These are phyloP conservation scores for Nesidiocoris tenuis DNA, from an alignment of 2,888 invertebrate species.

Conservation along the genomic window DNA sequence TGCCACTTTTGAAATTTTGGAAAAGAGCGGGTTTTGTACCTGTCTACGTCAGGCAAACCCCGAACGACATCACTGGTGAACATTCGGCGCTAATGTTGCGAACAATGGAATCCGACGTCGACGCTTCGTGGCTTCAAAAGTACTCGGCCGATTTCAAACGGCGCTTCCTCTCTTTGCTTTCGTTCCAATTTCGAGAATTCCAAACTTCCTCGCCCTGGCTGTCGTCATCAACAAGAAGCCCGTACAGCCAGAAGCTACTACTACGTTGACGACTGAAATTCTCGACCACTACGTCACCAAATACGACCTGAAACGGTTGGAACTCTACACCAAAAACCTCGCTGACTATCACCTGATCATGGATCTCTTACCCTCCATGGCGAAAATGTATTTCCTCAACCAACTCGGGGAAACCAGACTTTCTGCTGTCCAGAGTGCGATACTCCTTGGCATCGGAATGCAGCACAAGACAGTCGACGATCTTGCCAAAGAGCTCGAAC, in stretches of 20 bases:
- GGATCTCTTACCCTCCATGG: slow-evolving; percentile 78
- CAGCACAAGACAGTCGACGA: slow-evolving; percentile 90
- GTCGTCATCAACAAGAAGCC: slow-evolving; percentile 69
- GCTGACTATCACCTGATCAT: slow-evolving; percentile 90
- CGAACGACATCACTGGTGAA: slow-evolving; percentile 95
- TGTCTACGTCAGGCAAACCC: slow-evolving; percentile 89
- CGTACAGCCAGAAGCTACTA: not conserved
- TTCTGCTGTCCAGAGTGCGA: slow-evolving; percentile 79
- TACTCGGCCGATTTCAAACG: slow-evolving; percentile 86
- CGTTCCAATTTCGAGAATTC: slow-evolving; percentile 73
- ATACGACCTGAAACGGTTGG: slow-evolving; percentile 84
- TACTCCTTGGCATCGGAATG: slow-evolving; percentile 84
- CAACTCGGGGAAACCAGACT: slow-evolving; percentile 67
- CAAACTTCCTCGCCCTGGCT: slow-evolving; percentile 72
- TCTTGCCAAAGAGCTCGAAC: slow-evolving; percentile 76
- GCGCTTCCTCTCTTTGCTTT: slow-evolving; percentile 74
- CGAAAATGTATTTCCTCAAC: slow-evolving; percentile 74
- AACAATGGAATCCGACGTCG: slow-evolving; percentile 60
- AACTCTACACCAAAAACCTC: slow-evolving; percentile 87
- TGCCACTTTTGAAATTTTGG: slow-evolving; percentile 88
- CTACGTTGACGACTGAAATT: slow-evolving; percentile 57
- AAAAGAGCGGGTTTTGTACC: slow-evolving; percentile 77
- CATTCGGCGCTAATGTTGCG: slow-evolving; percentile 96
- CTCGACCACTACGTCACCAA: slow-evolving; percentile 72
- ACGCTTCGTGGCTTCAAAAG: slow-evolving; percentile 68